These are phyloP conservation scores for Andrena fulva DNA, from an alignment of 2,888 invertebrate genomes.

Conservation along the genomic window DNA sequence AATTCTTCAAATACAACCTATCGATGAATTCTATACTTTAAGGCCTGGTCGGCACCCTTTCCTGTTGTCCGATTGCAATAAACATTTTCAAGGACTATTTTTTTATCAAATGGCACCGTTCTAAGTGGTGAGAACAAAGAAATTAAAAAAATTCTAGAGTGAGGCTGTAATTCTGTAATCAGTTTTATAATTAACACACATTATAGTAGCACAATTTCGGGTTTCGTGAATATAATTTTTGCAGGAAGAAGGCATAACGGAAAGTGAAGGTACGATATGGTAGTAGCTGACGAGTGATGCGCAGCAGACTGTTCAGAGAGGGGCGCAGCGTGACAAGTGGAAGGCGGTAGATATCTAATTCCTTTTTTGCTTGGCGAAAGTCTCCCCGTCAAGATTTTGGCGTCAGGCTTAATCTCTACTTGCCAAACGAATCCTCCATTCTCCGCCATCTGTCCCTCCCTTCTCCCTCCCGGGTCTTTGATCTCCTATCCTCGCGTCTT, in stretches of 20 bases:
- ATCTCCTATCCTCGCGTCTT: constrained; percentile 44
- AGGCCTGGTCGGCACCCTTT: no score
- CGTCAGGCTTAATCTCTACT: constrained; percentile 76
- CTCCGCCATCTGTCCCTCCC: constrained; percentile 52
- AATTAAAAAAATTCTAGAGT: no score
- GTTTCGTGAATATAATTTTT: constrained; percentile 29
- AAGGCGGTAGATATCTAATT: constrained; percentile 67
- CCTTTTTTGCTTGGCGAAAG: constrained; percentile 72
- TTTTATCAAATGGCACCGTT: no score
- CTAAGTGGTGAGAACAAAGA: no score
- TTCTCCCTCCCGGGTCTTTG: constrained; percentile 30
- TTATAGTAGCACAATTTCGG: neutral
- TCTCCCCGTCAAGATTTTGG: constrained; percentile 73
- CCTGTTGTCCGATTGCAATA: no score
- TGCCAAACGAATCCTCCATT: constrained; percentile 70
- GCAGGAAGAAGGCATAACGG: constrained; percentile 28
- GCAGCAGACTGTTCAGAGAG: constrained; percentile 77
- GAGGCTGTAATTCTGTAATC: no score
- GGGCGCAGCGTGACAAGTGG: constrained; percentile 52
- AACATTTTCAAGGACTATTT: no score
- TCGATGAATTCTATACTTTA: no score
- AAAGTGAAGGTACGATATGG: constrained; percentile 49
- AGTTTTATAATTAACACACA: no score
- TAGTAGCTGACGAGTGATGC: constrained; percentile 74
- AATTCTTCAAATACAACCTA: no score